phyloP scores from a whole-genome alignment of 2,888 invertebrate genomes.

The Kuschelorhynchus macadamiae region DNA sequence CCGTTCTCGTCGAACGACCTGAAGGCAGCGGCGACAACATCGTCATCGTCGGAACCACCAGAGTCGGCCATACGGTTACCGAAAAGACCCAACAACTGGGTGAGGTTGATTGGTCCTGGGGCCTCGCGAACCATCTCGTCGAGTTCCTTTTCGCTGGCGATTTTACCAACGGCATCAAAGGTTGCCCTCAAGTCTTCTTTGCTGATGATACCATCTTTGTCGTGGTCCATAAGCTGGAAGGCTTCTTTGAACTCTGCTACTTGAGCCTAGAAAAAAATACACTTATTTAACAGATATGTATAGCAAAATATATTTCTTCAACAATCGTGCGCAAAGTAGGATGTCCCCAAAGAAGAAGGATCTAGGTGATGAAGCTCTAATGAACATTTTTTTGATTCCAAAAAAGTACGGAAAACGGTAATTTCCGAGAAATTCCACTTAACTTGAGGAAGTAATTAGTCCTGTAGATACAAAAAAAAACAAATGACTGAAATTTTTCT shows the following conservation, averaged over 20 bases:
- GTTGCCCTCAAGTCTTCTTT: slow-evolving; percentile 93
- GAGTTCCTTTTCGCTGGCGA: slow-evolving; percentile 91
- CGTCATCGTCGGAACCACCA: slow-evolving; percentile 90
- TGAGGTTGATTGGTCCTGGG: slow-evolving; percentile 94
- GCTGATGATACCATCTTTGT: slow-evolving; percentile 84
- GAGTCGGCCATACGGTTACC: slow-evolving; percentile 93
- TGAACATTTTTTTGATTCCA: too few species aligned
- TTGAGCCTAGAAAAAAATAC: too few species aligned
- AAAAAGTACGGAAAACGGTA: too few species aligned
- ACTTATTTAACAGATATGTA: too few species aligned
- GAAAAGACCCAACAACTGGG: slow-evolving; percentile 92
- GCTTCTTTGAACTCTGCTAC: slow-evolving; percentile 96
- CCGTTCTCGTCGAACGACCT: slow-evolving; percentile 92
- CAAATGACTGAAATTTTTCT: too few species aligned
- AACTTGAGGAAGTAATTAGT: too few species aligned
- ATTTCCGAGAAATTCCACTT: too few species aligned
- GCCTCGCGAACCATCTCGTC: slow-evolving; percentile 91
- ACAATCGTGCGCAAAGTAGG: too few species aligned
- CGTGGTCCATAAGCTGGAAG: slow-evolving; percentile 96
- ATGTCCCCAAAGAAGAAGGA: too few species aligned
- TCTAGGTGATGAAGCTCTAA: too few species aligned
- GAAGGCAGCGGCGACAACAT: slow-evolving; percentile 92
- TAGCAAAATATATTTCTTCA: too few species aligned
- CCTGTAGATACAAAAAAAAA: too few species aligned
- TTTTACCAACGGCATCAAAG: slow-evolving; percentile 92